Conservation (phyloP, 1,140 invertebrate species). For the Nephila pilipes region DNA sequence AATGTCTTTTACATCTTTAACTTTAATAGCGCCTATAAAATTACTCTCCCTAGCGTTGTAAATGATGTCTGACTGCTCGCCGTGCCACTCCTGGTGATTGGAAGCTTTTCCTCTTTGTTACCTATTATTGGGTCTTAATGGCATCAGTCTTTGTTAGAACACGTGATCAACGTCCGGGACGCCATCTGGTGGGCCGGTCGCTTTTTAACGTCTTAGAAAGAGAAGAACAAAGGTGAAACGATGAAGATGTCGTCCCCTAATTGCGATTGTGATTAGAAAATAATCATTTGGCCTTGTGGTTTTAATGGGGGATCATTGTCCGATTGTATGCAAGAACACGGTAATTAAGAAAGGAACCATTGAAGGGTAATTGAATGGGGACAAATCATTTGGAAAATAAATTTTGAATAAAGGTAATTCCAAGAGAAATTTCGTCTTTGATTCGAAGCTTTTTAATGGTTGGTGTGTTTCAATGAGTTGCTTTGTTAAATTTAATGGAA, state of each 20-base stretch:
- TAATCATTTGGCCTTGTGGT: conserved; percentile 19
- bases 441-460: neutral
- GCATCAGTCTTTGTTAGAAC: conserved; percentile 17
- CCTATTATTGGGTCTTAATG: conserved; percentile 36
- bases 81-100: conserved; percentile 1
- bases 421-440: neutral
- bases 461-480: neutral
- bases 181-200: neutral
- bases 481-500: neutral
- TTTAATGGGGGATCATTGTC: neutral
- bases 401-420: conserved; percentile 7
- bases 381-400: conserved; percentile 38
- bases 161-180: neutral
- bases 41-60: neutral
- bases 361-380: conserved; percentile 10
- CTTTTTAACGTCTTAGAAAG: neutral
- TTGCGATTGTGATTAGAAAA: conserved; percentile 33
- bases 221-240: conserved; percentile 3
- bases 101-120: neutral
- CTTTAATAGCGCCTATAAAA: conserved; percentile 27
- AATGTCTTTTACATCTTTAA: conserved; percentile 32
- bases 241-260: neutral
- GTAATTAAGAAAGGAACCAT: neutral
- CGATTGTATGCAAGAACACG: conserved; percentile 21
- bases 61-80: neutral